Percentiles rank a stretch among this genome's conserved stretches.
phyloP scores from a whole-genome alignment of 2,888 invertebrate genomes.

The Polydrusus tereticollis region DNA sequence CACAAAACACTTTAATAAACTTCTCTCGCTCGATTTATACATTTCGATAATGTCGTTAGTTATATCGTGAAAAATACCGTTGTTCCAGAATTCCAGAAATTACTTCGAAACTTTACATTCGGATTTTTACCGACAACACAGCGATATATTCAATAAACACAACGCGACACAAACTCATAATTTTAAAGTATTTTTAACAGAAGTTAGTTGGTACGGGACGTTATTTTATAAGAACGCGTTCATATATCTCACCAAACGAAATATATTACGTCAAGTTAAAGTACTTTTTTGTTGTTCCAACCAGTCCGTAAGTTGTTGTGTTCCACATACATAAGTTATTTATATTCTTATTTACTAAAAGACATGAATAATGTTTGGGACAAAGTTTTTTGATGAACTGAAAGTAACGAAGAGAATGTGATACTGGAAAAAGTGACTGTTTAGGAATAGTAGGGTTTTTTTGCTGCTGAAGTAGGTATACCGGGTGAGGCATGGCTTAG shows the following conservation, averaged over 20 bases:
- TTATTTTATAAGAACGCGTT: conserved; percentile 27
- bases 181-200: conserved; percentile 40
- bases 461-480: too few species aligned
- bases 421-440: not conserved
- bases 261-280: conserved; percentile 49
- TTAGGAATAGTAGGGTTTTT: not conserved
- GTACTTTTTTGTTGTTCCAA: conserved; percentile 38
- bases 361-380: conserved; percentile 21
- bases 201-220: conserved; percentile 5
- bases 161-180: conserved; percentile 32
- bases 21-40: conserved; percentile 10
- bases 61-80: conserved; percentile 13
- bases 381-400: conserved; percentile 6
- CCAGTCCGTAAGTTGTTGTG: conserved; percentile 41
- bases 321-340: conserved; percentile 44
- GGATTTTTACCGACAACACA: conserved; percentile 24
- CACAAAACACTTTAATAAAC: conserved; percentile 7
- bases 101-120: conserved; percentile 17
- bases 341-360: conserved; percentile 49
- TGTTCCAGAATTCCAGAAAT: conserved; percentile 19
- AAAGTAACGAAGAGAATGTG: not conserved
- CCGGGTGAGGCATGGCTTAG: too few species aligned
- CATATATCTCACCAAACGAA: conserved; percentile 38
- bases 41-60: conserved; percentile 9
- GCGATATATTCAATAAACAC: conserved; percentile 23